Base-by-base conservation (phyloP, 2,113 vertebrate species). In the Raja brachyura region DNA sequence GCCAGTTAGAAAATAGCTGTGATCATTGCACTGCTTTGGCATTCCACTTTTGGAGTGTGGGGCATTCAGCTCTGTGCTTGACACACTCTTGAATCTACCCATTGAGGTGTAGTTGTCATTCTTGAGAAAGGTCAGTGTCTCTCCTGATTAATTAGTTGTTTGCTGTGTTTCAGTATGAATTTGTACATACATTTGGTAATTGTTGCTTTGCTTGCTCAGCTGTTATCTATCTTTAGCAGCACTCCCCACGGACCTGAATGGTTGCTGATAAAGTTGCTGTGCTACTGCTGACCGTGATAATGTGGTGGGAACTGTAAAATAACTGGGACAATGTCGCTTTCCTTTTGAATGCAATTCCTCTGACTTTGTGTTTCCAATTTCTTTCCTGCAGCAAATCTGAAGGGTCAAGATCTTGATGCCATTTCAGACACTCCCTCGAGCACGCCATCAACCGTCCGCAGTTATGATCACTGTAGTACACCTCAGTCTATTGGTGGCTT, bases 341-440 rank as follows among this genome's bases (percentile, higher is more conserved):
- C 28, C 83, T 63, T 28, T 25, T 63, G 25, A 33, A 31, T 13
- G n/a, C 16, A 13, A 73, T 20, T 68, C 68, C 31, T 39, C 66
- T 25, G 8, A 73, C 66, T 48, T 92, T 63, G 25, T 56, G 78
- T 93, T 61, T 61, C 31, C 74, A 77, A 63, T 74, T 94, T 85
- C 18, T 28, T 75, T 48, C 95, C 9, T 77, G 11, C 95, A 99
- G 98, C 96, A 94, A 94, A 95, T 76, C 94, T 97, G 93, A 96
- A 97, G 94, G 96, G 97, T 20, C 98, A 97, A 97, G 98, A 96
- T 94, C 97, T 97, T 0, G 98, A 98, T 93, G 97, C 97, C 0
- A 97, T 93, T 93, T 96, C 96, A 77, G 94, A 95, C 68, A 92
- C 66, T 28, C 68, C 31, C 39, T 92, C 90, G 5, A 92, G 39